These are phyloP conservation scores for Drosophila imparisetae DNA, from an alignment of 2,888 invertebrate species.

Conservation along the genomic window DNA sequence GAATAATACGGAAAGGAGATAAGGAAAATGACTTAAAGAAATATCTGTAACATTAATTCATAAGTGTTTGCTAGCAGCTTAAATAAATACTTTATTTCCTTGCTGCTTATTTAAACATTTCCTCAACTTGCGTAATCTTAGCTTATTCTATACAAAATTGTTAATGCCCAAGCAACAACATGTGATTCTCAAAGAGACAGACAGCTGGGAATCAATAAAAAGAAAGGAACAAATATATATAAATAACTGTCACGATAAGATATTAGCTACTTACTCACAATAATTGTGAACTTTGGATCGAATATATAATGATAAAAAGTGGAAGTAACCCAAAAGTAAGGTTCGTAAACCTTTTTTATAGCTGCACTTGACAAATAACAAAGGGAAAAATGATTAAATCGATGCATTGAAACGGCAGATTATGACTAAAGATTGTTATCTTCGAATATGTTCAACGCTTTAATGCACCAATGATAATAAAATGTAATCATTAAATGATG, in stretches of 20 bases:
- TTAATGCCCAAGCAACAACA: conserved; percentile 10
- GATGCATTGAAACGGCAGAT: conserved; percentile 34
- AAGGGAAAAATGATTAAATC: conserved; percentile 10
- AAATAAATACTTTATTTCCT: not conserved
- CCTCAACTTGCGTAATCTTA: not conserved
- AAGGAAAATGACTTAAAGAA: not conserved
- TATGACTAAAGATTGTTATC: conserved; percentile 19
- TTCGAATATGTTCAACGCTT: not conserved
- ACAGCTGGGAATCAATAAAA: conserved; percentile 22
- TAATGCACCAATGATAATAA: conserved; percentile 20
- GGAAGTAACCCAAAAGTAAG: conserved; percentile 1
- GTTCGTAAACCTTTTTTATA: conserved; percentile 21
- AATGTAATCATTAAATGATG: conserved; percentile 14
- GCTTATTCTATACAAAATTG: not conserved
- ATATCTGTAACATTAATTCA: not conserved
- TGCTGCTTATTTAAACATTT: not conserved
- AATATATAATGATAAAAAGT: not conserved
- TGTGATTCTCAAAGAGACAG: conserved; percentile 10
- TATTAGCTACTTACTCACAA: conserved; percentile 29
- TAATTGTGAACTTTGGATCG: conserved; percentile 36
- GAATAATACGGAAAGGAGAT: not conserved
- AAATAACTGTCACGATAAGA: conserved; percentile 35
- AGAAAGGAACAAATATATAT: not conserved
- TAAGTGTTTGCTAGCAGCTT: not conserved
- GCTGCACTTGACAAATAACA: conserved; percentile 18